Evolutionary conservation across 2,888 invertebrate species (phyloP).

Genomic region (Parthenolecanium corni): DNA sequence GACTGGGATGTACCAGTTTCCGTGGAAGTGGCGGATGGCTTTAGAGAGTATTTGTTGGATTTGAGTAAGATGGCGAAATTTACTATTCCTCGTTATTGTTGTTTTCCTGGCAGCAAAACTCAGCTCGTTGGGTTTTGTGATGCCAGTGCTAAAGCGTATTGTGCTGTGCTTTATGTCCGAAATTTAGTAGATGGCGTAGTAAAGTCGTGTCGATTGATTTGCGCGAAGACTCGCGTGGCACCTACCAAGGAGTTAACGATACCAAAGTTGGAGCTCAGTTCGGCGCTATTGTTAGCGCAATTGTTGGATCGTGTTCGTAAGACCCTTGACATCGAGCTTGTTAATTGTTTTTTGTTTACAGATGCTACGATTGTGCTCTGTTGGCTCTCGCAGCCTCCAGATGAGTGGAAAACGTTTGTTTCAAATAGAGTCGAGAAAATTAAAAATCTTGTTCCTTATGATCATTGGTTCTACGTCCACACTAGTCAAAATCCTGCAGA

Average conservation of each 20-base stretch:
- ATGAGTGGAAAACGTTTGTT: conserved; percentile 34
- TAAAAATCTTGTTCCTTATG: not conserved
- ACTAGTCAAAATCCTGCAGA: conserved; percentile 3
- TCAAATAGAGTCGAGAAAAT: conserved; percentile 34
- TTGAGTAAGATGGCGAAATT: not conserved
- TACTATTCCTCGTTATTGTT: not conserved
- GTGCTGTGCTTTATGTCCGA: not conserved
- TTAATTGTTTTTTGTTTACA: too few relatives aligned
- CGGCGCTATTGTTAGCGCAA: not conserved
- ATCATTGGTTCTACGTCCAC: not conserved
- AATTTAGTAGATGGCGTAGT: not conserved
- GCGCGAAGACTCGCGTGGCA: not conserved
- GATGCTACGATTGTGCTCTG: conserved; percentile 13
- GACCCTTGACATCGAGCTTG: not conserved
- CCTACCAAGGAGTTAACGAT: not conserved
- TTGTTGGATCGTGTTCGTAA: not conserved
- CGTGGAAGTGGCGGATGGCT: not conserved
- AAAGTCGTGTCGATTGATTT: not conserved
- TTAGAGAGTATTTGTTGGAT: not conserved
- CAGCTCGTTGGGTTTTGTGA: not conserved
- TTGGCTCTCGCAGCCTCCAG: conserved; percentile 29
- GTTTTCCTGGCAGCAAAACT: not conserved
- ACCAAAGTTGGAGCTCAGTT: not conserved
- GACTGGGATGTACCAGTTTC: not conserved
- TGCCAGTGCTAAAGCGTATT: not conserved